A percentile compares a stretch with the other conserved stretches of the same genome.
Evolutionary conservation across 2,888 invertebrate genomes (phyloP).

Genomic region (Malachius bipustulatus): DNA sequence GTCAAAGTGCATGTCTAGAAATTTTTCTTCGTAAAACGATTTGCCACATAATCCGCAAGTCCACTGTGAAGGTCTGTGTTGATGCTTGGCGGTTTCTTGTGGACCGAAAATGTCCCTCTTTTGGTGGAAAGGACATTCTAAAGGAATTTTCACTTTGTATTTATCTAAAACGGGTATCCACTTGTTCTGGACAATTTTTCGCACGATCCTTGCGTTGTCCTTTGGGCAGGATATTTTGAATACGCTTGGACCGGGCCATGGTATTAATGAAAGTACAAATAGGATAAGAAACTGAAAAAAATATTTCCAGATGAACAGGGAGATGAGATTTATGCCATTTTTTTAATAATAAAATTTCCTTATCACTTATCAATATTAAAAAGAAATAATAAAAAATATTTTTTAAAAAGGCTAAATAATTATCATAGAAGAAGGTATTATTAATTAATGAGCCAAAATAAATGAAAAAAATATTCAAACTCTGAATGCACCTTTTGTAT

Average conservation of each 20-base stretch:
- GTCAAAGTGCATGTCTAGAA: conserved; percentile 80
- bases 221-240: conserved; percentile 79
- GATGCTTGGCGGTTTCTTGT: conserved; percentile 73
- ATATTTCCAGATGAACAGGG: conserved; percentile 7
- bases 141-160: conserved; percentile 73
- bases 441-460: neutral
- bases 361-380: too few relatives aligned
- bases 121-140: conserved; percentile 85
- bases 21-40: conserved; percentile 80
- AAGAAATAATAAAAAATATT: too few relatives aligned
- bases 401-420: conserved; percentile 6
- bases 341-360: too few relatives aligned
- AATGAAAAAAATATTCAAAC: neutral
- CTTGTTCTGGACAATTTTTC: conserved; percentile 80
- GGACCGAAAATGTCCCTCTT: conserved; percentile 78
- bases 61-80: conserved; percentile 80
- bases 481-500: neutral
- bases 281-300: conserved; percentile 61
- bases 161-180: conserved; percentile 83
- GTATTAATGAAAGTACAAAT: conserved; percentile 69
- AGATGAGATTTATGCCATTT: too few relatives aligned
- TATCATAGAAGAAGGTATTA: neutral
- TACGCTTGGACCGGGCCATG: conserved; percentile 78
- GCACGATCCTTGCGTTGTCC: conserved; percentile 79
- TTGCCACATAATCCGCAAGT: conserved; percentile 85